These are phyloP conservation scores for Montipora foliosa DNA, from an alignment of 64 coral and sea anemone species.

Conservation along the genomic window DNA sequence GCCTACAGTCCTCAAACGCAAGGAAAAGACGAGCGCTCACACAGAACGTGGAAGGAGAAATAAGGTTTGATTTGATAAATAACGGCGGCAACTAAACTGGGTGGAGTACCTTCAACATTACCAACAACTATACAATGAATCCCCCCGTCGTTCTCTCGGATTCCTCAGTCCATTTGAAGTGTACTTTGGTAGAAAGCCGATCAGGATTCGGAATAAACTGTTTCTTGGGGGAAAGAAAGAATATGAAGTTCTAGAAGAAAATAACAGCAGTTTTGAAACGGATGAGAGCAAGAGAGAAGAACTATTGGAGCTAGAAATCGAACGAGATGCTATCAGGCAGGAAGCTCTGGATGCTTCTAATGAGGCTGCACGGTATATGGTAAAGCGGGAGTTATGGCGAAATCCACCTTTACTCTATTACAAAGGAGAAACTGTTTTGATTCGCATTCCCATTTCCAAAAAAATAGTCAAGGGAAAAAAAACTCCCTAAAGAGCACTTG, in stretches of 20 bases:
- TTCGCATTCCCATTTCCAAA: background rate
- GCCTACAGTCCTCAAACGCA: slow-evolving; percentile 45
- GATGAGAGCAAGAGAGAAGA: background rate
- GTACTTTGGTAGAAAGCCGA: background rate
- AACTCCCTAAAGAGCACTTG: background rate
- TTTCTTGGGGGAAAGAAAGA: background rate
- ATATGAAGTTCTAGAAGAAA: background rate
- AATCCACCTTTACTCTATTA: background rate
- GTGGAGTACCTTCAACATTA: background rate
- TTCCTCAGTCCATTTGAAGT: slow-evolving; percentile 8
- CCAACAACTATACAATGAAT: slow-evolving; percentile 26
- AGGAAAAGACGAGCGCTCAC: slow-evolving; percentile 40
- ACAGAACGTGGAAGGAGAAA: slow-evolving; percentile 50
- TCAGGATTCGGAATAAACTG: background rate
- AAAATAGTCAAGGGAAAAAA: background rate
- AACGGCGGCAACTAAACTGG: background rate
- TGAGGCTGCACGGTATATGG: background rate
- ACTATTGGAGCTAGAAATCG: background rate
- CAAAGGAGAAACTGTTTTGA: background rate
- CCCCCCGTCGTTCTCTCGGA: background rate
- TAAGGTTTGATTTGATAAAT: slow-evolving; percentile 10
- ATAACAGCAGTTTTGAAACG: background rate
- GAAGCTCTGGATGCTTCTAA: background rate
- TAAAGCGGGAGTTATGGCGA: background rate
- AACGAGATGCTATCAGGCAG: background rate